These are phyloP conservation scores for Ptychadena robeensis DNA, from an alignment of 2,797 vertebrate genomes.

Conservation along the genomic window DNA sequence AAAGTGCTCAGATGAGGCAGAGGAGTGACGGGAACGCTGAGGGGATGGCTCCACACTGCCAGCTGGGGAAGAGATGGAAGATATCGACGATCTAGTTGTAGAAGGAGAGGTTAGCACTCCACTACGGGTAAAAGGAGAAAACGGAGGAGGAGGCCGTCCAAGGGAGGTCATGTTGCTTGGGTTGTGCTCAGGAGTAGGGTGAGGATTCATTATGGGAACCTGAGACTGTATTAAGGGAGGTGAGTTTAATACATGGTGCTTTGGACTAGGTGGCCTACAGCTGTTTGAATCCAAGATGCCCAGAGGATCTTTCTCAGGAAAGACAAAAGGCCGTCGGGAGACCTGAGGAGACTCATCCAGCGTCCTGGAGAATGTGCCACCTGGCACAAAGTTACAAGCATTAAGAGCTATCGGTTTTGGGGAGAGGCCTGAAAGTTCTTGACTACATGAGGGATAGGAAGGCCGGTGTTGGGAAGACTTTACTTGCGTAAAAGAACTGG, in stretches of 20 bases:
- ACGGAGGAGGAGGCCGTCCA: conserved; percentile 70
- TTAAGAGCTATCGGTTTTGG: conserved; percentile 59
- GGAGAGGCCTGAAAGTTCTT: conserved; percentile 37
- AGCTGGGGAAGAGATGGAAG: conserved; percentile 69
- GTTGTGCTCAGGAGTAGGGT: conserved; percentile 66
- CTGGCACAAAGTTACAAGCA: conserved; percentile 59
- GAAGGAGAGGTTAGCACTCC: conserved; percentile 73
- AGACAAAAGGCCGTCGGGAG: conserved; percentile 72
- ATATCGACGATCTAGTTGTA: conserved; percentile 72
- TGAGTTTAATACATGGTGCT: conserved; percentile 69
- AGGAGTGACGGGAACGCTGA: conserved; percentile 80
- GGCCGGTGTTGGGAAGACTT: conserved; percentile 60
- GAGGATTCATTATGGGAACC: conserved; percentile 53
- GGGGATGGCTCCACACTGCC: conserved; percentile 71
- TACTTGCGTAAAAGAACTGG: conserved; percentile 53
- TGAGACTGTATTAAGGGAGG: conserved; percentile 61
- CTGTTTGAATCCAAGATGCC: conserved; percentile 69
- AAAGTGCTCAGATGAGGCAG: conserved; percentile 77
- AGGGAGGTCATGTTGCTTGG: conserved; percentile 65
- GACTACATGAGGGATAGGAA: conserved; percentile 63
- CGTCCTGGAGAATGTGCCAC: conserved; percentile 62
- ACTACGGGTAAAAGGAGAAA: conserved; percentile 67
- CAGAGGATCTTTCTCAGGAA: conserved; percentile 55
- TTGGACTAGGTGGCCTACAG: conserved; percentile 63
- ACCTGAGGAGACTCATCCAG: conserved; percentile 69